These are phyloP conservation scores for Shargacucullia verbasci DNA, from an alignment of 2,888 invertebrate genomes.

Conservation along the genomic window DNA sequence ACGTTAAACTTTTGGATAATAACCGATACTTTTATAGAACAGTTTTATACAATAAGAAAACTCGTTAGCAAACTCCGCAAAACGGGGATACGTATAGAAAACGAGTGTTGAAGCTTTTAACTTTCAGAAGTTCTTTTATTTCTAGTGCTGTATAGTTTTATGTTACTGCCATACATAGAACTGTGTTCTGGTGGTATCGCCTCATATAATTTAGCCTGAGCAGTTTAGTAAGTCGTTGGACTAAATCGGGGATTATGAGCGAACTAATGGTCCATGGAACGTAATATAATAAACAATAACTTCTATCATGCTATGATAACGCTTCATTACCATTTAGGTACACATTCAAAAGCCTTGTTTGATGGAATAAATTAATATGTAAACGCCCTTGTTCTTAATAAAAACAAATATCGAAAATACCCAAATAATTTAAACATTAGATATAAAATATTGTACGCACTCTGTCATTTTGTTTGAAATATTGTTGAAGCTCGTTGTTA, in stretches of 20 bases:
- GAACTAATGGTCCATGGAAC: slow-evolving; percentile 25
- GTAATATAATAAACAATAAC: slow-evolving; percentile 33
- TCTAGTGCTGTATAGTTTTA: slow-evolving; percentile 23
- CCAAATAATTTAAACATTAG: background rate
- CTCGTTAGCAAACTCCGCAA: slow-evolving; percentile 41
- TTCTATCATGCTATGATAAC: slow-evolving; percentile 10
- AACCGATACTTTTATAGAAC: slow-evolving; percentile 19
- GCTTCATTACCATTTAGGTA: slow-evolving; percentile 6
- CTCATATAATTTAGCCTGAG: slow-evolving; percentile 19
- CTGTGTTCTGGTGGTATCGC: slow-evolving; percentile 11
- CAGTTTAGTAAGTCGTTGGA: slow-evolving; percentile 41
- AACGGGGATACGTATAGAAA: slow-evolving; percentile 28
- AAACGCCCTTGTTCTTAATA: too few relatives aligned
- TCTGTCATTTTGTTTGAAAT: too few relatives aligned
- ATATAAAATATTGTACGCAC: too few relatives aligned
- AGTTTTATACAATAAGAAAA: slow-evolving; percentile 36
- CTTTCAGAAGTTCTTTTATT: slow-evolving; percentile 33
- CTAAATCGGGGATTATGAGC: slow-evolving; percentile 24
- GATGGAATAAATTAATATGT: background rate
- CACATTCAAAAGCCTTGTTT: background rate
- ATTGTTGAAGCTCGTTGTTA: too few relatives aligned
- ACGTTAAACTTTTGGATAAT: background rate
- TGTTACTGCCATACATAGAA: slow-evolving; percentile 25
- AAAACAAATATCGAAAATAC: too few relatives aligned
- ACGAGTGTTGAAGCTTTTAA: slow-evolving; percentile 21